Evolutionary conservation across 2,797 vertebrate genomes (phyloP).

Genomic region (Uromys caudimaculatus): DNA sequence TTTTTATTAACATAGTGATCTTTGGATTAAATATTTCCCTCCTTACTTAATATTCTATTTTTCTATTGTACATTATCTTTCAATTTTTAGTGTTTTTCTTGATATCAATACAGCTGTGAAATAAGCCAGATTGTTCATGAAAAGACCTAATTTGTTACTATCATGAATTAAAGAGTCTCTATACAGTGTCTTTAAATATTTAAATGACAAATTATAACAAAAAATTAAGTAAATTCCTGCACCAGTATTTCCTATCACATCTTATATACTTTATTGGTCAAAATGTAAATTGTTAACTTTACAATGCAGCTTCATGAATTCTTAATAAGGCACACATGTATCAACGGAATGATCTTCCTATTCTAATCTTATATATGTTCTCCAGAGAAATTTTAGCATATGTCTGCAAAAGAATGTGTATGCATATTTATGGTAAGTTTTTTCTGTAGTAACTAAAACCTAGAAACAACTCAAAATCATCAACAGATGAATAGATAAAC

Average conservation of each 20-base stretch:
- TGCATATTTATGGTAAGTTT: neutral
- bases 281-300: neutral
- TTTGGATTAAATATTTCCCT: neutral
- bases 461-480: neutral
- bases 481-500: conserved; percentile 4
- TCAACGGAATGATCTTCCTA: neutral
- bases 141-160: neutral
- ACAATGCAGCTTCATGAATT: neutral
- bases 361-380: neutral
- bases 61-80: neutral
- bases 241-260: neutral
- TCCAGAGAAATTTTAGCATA: neutral
- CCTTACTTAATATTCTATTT: neutral
- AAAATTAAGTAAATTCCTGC: neutral
- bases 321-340: neutral
- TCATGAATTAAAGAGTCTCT: neutral
- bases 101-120: neutral
- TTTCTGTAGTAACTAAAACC: conserved; percentile 11
- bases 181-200: neutral
- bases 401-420: neutral
- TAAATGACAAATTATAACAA: neutral
- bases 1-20: conserved; percentile 3
- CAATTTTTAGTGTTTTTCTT: neutral
- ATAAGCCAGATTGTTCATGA: neutral
- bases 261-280: neutral